Base-by-base conservation (phyloP, 1,140 invertebrate genomes). In the Diorhabda sublineata region DNA sequence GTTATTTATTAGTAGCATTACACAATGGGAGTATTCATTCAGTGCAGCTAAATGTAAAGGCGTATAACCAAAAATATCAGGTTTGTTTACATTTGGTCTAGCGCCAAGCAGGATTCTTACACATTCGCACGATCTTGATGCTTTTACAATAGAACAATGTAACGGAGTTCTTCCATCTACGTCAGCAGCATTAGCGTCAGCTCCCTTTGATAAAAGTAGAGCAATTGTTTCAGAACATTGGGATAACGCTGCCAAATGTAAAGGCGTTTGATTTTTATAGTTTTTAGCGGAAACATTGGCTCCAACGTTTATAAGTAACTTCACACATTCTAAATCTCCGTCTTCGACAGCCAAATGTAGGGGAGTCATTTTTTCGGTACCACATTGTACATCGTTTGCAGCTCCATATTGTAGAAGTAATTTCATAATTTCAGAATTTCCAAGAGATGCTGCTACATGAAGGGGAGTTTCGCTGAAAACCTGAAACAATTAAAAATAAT, bases 311-410 rank as follows among this genome's bases (percentile, higher is more conserved):
- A 95, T 80, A 9, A 96, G 81, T 67, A 93, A 77, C 58, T 84
- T 81, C 0, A 87, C 88, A 70, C 92, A 92, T 72, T 90, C 88
- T 0, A 84, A 83, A 71, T 90, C 89, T 41, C 91, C 92, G 73
- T 94, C 92, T 70, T 93, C 91, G 0, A 92, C 91, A 4, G 92
- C 91, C 72, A 94, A 84, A 79, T 95, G 93, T 5, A 96, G 77
- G 0, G 93, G 88, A 2, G 92, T 93, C 2, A 89, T 84, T 74
- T 87, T 85, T 57, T 85, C 85, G 6, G 82, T 76, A 0, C 91
- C 91, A 58, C 88, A 84, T 67, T 90, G 89, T 0, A 91, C 89
- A 45, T 89, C 83, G 2, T 92, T 90, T 74, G 93, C 91, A 3
- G 92, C 92, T 26, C 91, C 91, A 69, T 90, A 84, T 63, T 83